A percentile compares a stretch with the other conserved stretches of the same genome.
phyloP scores from a whole-genome alignment of 2,113 vertebrate species.

The Urocitellus parryii region DNA sequence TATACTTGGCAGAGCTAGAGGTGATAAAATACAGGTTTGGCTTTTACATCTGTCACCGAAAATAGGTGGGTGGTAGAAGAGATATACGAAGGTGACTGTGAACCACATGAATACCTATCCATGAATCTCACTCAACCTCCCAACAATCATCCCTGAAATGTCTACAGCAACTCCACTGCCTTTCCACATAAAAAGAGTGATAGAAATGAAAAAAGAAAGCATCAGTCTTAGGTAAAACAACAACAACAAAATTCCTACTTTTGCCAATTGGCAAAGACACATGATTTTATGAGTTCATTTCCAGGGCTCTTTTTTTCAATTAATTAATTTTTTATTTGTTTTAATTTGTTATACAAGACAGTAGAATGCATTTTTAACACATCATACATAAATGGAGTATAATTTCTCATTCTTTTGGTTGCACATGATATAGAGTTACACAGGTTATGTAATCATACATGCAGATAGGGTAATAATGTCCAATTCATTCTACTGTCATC shows the following conservation, averaged over 20 bases:
- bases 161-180: accelerated
- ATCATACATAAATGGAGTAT: no score
- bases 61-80: not conserved
- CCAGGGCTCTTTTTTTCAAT: not conserved
- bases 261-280: not conserved
- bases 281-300: not conserved
- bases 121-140: not conserved
- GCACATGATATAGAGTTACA: no score
- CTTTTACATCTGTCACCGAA: not conserved
- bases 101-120: not conserved
- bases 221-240: not conserved
- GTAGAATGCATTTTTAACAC: no score
- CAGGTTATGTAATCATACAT: no score
- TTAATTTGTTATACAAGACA: no score
- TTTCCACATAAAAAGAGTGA: not conserved
- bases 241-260: not conserved
- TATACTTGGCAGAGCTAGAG: not conserved
- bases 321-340: no score
- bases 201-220: not conserved
- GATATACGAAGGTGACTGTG: not conserved
- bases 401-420: no score
- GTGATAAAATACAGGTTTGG: not conserved
- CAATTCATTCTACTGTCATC: no score
- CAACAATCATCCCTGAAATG: not conserved
- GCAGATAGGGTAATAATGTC: no score